phyloP scores from a whole-genome alignment of 2,797 vertebrate genomes.

The Graptemys geographica region DNA sequence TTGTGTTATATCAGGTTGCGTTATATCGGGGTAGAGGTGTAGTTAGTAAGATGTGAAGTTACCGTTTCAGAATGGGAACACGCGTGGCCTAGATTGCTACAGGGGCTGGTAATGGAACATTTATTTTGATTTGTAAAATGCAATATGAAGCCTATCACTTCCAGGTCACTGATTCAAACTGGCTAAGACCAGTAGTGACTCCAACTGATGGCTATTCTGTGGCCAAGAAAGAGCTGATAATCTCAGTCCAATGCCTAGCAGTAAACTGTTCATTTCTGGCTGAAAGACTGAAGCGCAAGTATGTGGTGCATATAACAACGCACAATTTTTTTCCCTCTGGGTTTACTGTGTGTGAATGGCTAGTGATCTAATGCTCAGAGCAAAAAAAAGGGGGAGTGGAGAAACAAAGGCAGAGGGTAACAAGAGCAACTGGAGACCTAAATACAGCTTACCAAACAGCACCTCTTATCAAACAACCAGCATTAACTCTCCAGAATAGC shows the following conservation, averaged over 20 bases:
- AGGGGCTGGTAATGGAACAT: neutral
- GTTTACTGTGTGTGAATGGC: neutral
- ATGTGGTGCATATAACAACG: neutral
- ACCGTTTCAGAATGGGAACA: neutral
- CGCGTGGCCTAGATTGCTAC: neutral
- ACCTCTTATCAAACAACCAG: neutral
- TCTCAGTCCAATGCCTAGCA: neutral
- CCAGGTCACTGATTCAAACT: neutral
- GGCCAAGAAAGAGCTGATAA: neutral
- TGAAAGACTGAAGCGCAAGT: neutral
- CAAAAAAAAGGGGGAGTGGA: neutral
- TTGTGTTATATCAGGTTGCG: too few species aligned
- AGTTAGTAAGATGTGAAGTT: neutral
- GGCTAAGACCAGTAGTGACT: neutral
- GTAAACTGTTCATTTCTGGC: constrained; percentile 8
- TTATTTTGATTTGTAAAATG: neutral
- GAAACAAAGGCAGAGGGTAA: neutral
- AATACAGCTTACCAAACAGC: neutral
- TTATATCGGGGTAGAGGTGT: too few species aligned
- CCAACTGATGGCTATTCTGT: accelerated
- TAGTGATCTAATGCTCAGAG: neutral
- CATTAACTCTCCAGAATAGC: neutral
- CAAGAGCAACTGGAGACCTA: neutral
- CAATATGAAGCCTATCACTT: neutral
- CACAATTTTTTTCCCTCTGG: neutral